Base-by-base conservation (phyloP, 2,797 vertebrate genomes). In the Tragopan temminckii region DNA sequence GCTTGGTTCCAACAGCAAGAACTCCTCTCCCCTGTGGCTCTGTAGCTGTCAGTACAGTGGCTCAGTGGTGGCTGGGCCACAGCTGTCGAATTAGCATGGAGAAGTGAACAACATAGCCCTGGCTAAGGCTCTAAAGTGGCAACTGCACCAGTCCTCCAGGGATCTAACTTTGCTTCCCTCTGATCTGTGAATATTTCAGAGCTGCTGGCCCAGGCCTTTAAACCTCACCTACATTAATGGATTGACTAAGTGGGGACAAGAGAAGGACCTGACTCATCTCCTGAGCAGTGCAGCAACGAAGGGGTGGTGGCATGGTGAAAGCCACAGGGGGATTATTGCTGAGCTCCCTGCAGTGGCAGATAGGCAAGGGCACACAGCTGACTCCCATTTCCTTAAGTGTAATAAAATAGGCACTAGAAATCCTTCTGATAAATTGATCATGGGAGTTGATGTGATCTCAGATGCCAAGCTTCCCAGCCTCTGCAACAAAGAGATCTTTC, bases 11-110 rank as follows among this genome's bases (percentile, higher is more conserved):
- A 76, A 61, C 15, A 66, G 35, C 19, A 81, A 33, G 43, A 20
- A 48, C 15, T 11, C 19, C 72, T 45, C 35, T 40, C 27, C 35
- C 62, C 50, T 80, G 81, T 19, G 62, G 40, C 35, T 29, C 3
- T 19, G 38, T 16, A 80, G 52, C 48, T 71, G 35, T 33, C n/a
- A 81, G 43, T 18, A 64, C 31, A n/a, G 35, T 7, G 21, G 71
- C 48, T 67, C 31, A 0, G 0, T 11, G 40, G 48, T 16, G 42
- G 11, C 21, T 58, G 38, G 18, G 36, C 38, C 74, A 52, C 0
- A 0, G 33, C 38, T 79, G 45, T 42, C 31, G n/a, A 85, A 64
- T 14, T 64, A 42, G 24, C 17, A 21, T 1, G 46, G 70, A 46
- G 21, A 62, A 33, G 12, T 16, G 25, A 88, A 80, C 10, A 88